Percentiles rank a stretch among this genome's conserved stretches.
Evolutionary conservation across 2,797 vertebrate species (phyloP).

Genomic region (Gila robusta): DNA sequence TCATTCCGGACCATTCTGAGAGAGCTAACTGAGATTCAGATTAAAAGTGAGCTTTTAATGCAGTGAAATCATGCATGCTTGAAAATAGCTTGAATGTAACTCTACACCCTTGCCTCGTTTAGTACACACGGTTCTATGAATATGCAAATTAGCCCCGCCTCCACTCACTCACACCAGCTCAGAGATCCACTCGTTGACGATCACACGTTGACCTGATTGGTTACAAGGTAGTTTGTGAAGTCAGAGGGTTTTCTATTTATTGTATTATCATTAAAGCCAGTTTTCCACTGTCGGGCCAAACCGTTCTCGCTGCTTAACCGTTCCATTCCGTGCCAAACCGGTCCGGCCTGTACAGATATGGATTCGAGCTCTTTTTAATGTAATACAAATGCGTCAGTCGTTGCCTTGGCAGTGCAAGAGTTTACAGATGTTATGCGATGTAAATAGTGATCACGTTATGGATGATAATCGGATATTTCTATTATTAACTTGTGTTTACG

Average conservation of each 20-base stretch:
- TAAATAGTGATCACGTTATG: background rate
- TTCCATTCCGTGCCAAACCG: background rate
- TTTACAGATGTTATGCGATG: background rate
- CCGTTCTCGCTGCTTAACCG: background rate
- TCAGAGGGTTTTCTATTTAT: background rate
- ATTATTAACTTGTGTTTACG: background rate
- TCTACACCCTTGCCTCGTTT: too few relatives aligned
- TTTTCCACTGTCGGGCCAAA: background rate
- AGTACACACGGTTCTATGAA: too few relatives aligned
- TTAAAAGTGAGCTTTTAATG: constrained; percentile 77
- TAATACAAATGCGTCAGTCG: background rate
- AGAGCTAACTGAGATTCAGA: constrained; percentile 88
- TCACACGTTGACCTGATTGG: too few relatives aligned
- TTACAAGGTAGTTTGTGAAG: too few relatives aligned
- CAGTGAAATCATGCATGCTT: background rate
- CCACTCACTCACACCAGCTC: too few relatives aligned
- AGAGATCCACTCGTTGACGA: too few relatives aligned
- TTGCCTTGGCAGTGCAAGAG: background rate
- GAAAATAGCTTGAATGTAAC: too few relatives aligned
- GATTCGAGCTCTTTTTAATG: background rate
- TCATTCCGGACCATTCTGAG: constrained; percentile 88
- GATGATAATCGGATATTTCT: background rate
- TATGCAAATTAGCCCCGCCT: too few relatives aligned
- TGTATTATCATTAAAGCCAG: background rate
- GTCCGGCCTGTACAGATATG: background rate